phyloP scores from a whole-genome alignment of 2,797 vertebrate genomes.

The Lates japonicus region DNA sequence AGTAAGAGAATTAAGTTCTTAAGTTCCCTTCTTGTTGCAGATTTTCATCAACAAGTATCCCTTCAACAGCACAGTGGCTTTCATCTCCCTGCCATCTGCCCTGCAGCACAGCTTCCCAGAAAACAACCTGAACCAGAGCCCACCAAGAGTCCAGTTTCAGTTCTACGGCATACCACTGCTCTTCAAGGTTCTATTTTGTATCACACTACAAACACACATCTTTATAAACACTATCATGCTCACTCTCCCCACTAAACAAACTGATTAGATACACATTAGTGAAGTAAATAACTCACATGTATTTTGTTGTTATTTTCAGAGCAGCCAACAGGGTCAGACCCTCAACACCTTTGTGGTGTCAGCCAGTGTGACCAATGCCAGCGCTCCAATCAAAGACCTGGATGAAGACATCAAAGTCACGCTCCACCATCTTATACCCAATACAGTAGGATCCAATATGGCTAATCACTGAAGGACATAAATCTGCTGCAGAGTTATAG shows the following conservation, averaged over 20 bases:
- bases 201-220: background rate
- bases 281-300: background rate
- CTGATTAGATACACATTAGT: background rate
- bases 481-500: background rate
- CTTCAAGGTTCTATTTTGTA: slow-evolving; percentile 84
- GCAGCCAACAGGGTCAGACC: slow-evolving; percentile 33
- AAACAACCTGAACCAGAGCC: slow-evolving; percentile 38
- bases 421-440: slow-evolving; percentile 86
- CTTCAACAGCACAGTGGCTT: slow-evolving; percentile 83
- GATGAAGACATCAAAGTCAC: slow-evolving; percentile 85
- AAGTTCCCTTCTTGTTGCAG: slow-evolving; percentile 72
- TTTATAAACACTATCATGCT: background rate
- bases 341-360: slow-evolving; percentile 92
- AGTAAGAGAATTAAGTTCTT: background rate
- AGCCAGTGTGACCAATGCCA: slow-evolving; percentile 88
- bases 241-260: background rate
- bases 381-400: slow-evolving; percentile 83
- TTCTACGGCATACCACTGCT: slow-evolving; percentile 88
- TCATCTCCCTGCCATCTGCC: slow-evolving; percentile 88
- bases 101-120: slow-evolving; percentile 82
- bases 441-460: slow-evolving; percentile 76
- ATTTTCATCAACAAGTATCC: slow-evolving; percentile 84
- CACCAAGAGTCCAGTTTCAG: slow-evolving; percentile 89
- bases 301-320: slow-evolving; percentile 74
- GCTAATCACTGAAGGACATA: background rate